These are phyloP conservation scores for Trissolcus japonicus DNA, from an alignment of 2,888 invertebrate genomes.

Conservation along the genomic window DNA sequence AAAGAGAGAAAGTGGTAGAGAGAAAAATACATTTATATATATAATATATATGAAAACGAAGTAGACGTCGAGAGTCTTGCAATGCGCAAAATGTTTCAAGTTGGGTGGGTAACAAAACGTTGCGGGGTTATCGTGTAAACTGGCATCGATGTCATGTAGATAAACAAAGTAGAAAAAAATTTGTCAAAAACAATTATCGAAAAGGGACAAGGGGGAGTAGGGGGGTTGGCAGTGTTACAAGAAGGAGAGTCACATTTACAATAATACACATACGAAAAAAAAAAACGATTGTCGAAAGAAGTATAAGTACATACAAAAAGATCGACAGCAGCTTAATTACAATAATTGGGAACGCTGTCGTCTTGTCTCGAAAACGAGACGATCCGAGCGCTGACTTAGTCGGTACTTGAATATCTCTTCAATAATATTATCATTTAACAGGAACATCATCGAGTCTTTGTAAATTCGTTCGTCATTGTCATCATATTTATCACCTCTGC, in stretches of 20 bases:
- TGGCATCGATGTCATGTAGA: slow-evolving; percentile 47
- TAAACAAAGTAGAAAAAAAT: slow-evolving; percentile 1
- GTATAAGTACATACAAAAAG: slow-evolving; percentile 70
- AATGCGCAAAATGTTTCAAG: slow-evolving; percentile 56
- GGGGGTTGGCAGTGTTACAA: slow-evolving; percentile 14
- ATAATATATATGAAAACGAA: slow-evolving; percentile 29
- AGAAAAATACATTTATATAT: no score
- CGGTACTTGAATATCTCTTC: slow-evolving; percentile 67
- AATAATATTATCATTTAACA: slow-evolving; percentile 74
- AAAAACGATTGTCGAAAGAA: slow-evolving; percentile 63
- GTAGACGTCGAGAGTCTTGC: slow-evolving; percentile 65
- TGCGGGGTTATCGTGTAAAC: slow-evolving; percentile 47
- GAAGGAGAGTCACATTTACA: slow-evolving; percentile 30
- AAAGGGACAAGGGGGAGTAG: not conserved
- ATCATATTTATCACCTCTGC: slow-evolving; percentile 59
- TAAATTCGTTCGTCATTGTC: slow-evolving; percentile 66
- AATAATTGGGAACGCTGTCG: slow-evolving; percentile 53
- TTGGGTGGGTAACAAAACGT: slow-evolving; percentile 33
- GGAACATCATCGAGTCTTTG: slow-evolving; percentile 76
- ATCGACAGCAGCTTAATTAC: slow-evolving; percentile 69
- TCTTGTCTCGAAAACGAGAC: slow-evolving; percentile 58
- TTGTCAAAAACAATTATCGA: slow-evolving; percentile 1
- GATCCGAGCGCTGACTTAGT: slow-evolving; percentile 70
- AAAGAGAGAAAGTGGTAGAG: no score
- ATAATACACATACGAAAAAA: slow-evolving; percentile 56